Base-by-base conservation (phyloP, 2,888 invertebrate genomes). In the Tenthredo amoena region DNA sequence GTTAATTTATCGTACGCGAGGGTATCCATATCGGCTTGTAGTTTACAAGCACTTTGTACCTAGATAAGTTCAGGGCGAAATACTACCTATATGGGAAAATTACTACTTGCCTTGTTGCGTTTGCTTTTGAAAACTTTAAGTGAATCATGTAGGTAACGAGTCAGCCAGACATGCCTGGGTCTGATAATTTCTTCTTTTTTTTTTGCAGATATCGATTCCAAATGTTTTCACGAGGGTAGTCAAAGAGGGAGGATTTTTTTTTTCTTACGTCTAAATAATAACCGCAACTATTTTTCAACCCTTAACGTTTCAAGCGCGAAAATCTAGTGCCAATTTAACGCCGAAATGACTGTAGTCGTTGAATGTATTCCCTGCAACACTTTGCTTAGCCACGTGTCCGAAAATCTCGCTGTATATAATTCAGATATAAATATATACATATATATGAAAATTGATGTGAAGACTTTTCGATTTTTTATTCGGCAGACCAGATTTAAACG, bases 81-180 rank as follows among this genome's bases (percentile, higher is more conserved):
- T 21, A 26, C 10, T 62, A 21, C 2, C 10, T 62, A 21, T 9
- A 58, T 58, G 58, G 58, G 15, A 15, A 47, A 47, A 58, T 58
- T 6, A 58, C 21, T 21, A n/a, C n/a, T 58, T 58, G 18, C n/a
- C n/a, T 18, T 21, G 26, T n/a, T n/a, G 6, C 18, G 6, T 50
- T 50, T 50, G 50, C 18, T 50, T 50, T 6, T 50, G 6, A 50
- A 55, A n/a, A n/a, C 55, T 55, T 55, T 55, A 6, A 55, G 55
- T 55, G n/a, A n/a, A 55, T 55, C n/a, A 55, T 55, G 55, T n/a
- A 55, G n/a, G 55, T 55, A n/a, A 55, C n/a, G n/a, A n/a, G 55
- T n/a, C 55, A 55, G n/a, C n/a, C 55, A 55, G n/a, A n/a, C 55
- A 47, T 50, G 9, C 50, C 18, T 18, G 50, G 50, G 50, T 18